A percentile compares a stretch with the other conserved stretches of the same genome.
Conservation (phyloP, 2,797 vertebrate genomes). For the Alfaro cultratus region DNA sequence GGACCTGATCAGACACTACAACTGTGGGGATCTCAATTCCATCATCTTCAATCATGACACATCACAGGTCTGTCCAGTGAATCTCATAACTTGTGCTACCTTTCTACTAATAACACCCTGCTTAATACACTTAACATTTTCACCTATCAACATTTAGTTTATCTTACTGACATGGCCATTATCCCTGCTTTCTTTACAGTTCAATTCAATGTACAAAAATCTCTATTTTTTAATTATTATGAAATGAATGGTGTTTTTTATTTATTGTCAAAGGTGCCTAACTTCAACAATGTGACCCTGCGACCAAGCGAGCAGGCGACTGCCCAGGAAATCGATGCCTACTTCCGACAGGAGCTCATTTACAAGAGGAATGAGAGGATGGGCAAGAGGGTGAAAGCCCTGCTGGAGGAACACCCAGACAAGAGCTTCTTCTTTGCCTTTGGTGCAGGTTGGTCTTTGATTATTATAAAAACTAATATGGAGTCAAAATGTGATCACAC, state of each 20-base stretch:
- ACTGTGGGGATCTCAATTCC: conserved; percentile 91
- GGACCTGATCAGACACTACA: conserved; percentile 91
- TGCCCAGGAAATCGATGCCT: conserved; percentile 90
- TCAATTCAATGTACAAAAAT: neutral
- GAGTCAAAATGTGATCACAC: neutral
- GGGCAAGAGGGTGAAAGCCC: conserved; percentile 85
- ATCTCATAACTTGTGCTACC: conserved; percentile 5
- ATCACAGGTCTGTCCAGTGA: conserved; percentile 82
- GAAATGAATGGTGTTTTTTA: neutral
- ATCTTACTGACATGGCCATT: conserved; percentile 58
- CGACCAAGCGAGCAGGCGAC: conserved; percentile 84
- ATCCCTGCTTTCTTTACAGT: conserved; percentile 22
- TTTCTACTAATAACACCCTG: conserved; percentile 30
- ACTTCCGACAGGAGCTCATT: conserved; percentile 90
- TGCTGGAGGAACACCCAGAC: conserved; percentile 86
- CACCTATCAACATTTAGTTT: conserved; percentile 48
- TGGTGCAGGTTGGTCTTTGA: conserved; percentile 85
- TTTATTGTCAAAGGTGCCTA: conserved; percentile 80
- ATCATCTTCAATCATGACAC: conserved; percentile 90
- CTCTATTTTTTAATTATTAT: neutral
- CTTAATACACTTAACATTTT: conserved; percentile 57
- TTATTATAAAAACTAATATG: neutral
- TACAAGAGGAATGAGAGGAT: conserved; percentile 90
- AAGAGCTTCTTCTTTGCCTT: conserved; percentile 95
- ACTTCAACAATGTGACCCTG: conserved; percentile 88